Base-by-base conservation (phyloP, 1,140 invertebrate genomes). In the Cotesia vestalis region DNA sequence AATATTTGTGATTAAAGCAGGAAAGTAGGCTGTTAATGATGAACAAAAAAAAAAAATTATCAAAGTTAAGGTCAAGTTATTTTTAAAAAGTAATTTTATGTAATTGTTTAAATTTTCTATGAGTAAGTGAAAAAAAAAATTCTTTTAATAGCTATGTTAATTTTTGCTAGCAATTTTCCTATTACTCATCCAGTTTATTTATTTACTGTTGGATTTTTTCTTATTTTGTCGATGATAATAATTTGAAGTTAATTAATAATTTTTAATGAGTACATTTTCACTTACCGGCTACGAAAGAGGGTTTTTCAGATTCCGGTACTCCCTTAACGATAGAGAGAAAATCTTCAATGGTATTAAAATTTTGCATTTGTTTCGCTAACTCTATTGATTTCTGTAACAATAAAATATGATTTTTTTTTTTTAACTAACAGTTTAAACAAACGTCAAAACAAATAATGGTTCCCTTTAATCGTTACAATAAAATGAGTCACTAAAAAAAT, bases 341-440 rank as follows among this genome's bases (percentile, higher is more conserved):
- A 46, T 69, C 55, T 20, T 69, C 67, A 27, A 69, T 1, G 11
- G 67, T 20, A 3, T 69, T 12, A 4, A 60, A 20, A 12, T 40
- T 38, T 12, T 61, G 12, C 8, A 69, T 36, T 60, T 60, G 4
- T 20, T 27, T 60, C 14, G 67, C 67, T 14, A 69, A n/a, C 14
- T 4, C n/a, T 17, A 63, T 14, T 38, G 61, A 63, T 63, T 40
- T 63, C 61, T 63, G 36, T n/a, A 46, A 17, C 34, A 63, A 63
- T 38, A n/a, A 63, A 38, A 63, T 17, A 17, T 17, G 4, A 63
- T n/a, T 62, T 38, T 36, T 34, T 61, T n/a, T 9, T 51, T 51
- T 8, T 51, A 51, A 51, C 46, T 51, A 55, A 14, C 2, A 55
- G 12, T 14, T 14, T 14, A 14, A 55, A 14, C 27, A 27, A 27